Percentiles rank a stretch among this genome's conserved stretches.
Evolutionary conservation across 1,140 invertebrate species (phyloP).

Genomic region (Microplitis mediator): DNA sequence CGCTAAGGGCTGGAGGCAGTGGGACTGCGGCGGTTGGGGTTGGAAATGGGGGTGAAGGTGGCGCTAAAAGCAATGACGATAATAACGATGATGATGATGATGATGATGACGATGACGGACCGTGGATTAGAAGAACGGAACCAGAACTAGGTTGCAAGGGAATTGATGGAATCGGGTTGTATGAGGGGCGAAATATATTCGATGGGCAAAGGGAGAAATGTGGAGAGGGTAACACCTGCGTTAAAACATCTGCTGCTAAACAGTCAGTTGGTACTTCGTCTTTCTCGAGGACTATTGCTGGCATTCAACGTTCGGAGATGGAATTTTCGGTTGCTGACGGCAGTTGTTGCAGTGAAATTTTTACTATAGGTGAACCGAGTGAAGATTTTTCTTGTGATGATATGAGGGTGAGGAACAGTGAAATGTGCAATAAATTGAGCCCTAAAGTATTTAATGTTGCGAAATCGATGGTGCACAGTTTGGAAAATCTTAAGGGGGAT

Average conservation of each 20-base stretch:
- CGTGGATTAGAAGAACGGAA: neutral
- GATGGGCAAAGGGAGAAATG: constrained; percentile 5
- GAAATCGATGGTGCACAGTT: constrained; percentile 62
- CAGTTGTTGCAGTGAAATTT: no score
- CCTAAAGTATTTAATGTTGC: constrained; percentile 65
- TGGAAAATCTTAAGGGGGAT: constrained; percentile 63
- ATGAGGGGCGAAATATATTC: constrained; percentile 55
- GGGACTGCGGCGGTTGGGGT: no score
- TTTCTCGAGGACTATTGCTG: constrained; percentile 41
- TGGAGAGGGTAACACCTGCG: constrained; percentile 49
- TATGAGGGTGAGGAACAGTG: constrained; percentile 9
- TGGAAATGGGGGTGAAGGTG: no score
- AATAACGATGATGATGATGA: no score
- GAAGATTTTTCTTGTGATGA: no score
- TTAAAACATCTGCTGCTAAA: constrained; percentile 45
- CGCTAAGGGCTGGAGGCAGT: no score
- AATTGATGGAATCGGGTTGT: neutral
- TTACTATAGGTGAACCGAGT: no score
- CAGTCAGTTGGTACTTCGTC: constrained; percentile 45
- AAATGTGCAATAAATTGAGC: constrained; percentile 61
- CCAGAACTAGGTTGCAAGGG: neutral
- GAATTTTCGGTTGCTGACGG: constrained; percentile 29
- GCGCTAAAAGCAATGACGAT: no score
- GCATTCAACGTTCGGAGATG: constrained; percentile 36
- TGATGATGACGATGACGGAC: no score